Conservation (phyloP, 2,113 vertebrate species). For the Eretmochelys imbricata region DNA sequence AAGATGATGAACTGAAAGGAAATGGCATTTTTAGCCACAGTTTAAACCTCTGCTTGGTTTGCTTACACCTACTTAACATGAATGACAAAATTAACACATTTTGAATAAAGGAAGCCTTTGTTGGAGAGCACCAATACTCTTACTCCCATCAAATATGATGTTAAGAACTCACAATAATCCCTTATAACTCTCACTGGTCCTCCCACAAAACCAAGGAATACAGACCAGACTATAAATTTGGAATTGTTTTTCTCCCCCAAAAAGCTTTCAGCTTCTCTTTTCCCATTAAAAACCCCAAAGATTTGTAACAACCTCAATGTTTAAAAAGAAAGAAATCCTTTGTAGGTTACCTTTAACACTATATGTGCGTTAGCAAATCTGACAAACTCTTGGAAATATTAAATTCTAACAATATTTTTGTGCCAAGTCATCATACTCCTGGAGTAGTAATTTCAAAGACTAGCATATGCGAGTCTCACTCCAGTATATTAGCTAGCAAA, state of each 20-base stretch:
- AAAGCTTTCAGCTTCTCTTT: background rate
- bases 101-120: background rate
- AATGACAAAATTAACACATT: background rate
- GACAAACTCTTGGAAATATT: background rate
- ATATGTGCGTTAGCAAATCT: background rate
- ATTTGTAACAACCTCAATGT: background rate
- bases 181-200: background rate
- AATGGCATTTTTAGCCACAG: background rate
- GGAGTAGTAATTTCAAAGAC: background rate
- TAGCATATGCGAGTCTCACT: rapidly evolving
- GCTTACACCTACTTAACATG: background rate
- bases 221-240: background rate
- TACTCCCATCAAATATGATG: background rate
- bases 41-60: background rate
- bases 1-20: background rate
- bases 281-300: background rate
- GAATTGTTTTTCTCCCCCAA: background rate
- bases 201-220: background rate
- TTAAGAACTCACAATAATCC: background rate
- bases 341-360: background rate
- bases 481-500: background rate
- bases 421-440: background rate
- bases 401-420: background rate
- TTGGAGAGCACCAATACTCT: background rate
- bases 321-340: background rate